These are phyloP conservation scores for Chironomus riparius DNA, from an alignment of 2,888 invertebrate genomes.

Conservation along the genomic window DNA sequence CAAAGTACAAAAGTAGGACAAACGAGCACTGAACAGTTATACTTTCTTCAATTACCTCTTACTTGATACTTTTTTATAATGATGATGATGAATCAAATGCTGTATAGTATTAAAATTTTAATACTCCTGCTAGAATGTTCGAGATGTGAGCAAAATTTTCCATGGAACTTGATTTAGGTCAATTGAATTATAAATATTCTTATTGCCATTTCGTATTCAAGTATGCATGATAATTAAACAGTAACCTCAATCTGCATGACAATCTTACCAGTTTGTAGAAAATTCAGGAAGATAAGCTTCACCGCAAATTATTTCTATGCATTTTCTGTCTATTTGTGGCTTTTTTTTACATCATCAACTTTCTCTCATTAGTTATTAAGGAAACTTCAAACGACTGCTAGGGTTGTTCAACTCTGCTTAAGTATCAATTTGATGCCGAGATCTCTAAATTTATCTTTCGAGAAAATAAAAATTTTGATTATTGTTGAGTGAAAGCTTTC, in stretches of 20 bases:
- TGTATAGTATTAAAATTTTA: not conserved
- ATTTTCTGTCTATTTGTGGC: no score
- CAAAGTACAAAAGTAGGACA: conserved; percentile 17
- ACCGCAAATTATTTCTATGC: no score
- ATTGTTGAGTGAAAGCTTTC: no score
- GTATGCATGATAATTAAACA: not conserved
- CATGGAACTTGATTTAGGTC: not conserved
- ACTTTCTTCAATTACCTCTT: conserved; percentile 10
- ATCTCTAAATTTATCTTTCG: no score
- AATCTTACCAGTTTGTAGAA: no score
- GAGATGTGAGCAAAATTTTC: not conserved
- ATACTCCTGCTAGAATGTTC: not conserved
- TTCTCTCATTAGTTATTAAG: not conserved
- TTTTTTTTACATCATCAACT: not conserved
- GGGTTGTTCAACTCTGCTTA: not conserved
- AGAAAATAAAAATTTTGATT: no score
- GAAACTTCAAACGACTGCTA: not conserved
- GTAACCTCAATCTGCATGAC: not conserved
- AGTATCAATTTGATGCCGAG: no score
- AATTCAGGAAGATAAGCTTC: no score
- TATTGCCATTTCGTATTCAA: not conserved
- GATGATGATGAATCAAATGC: not conserved
- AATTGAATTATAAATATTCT: not conserved
- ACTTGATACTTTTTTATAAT: not conserved
- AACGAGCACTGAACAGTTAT: conserved; percentile 19